Percentiles rank a stretch among this genome's conserved stretches.
Conservation (phyloP, 2,113 vertebrate genomes). For the Chionis minor region DNA sequence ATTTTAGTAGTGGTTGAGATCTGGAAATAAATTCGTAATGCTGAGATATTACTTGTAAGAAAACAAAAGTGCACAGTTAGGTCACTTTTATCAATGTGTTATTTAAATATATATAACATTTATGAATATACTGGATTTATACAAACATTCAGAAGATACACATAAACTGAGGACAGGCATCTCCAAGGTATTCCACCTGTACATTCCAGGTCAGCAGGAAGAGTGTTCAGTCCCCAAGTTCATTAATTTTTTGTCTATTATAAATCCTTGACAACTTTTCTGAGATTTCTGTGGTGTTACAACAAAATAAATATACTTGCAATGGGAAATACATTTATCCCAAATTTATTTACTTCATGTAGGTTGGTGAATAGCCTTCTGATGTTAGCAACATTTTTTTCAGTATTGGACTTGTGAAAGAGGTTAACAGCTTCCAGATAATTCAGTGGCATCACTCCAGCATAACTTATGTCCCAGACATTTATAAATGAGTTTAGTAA, state of each 20-base stretch:
- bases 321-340: neutral
- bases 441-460: neutral
- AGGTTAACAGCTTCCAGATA: conserved; percentile 11
- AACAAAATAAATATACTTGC: neutral
- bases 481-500: neutral
- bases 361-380: neutral
- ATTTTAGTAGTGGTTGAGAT: neutral
- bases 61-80: neutral
- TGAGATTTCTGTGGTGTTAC: neutral
- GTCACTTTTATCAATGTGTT: neutral
- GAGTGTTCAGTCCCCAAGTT: neutral
- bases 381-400: neutral
- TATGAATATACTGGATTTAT: neutral
- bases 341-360: neutral
- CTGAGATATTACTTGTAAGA: neutral
- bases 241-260: neutral
- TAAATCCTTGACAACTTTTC: neutral
- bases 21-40: neutral
- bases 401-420: neutral
- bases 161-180: neutral
- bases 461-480: neutral
- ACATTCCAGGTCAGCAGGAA: neutral
- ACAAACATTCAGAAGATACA: neutral
- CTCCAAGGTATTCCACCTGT: neutral
- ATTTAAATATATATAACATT: neutral